Conservation (phyloP, 2,113 vertebrate species). For the Trematomus loennbergii region DNA sequence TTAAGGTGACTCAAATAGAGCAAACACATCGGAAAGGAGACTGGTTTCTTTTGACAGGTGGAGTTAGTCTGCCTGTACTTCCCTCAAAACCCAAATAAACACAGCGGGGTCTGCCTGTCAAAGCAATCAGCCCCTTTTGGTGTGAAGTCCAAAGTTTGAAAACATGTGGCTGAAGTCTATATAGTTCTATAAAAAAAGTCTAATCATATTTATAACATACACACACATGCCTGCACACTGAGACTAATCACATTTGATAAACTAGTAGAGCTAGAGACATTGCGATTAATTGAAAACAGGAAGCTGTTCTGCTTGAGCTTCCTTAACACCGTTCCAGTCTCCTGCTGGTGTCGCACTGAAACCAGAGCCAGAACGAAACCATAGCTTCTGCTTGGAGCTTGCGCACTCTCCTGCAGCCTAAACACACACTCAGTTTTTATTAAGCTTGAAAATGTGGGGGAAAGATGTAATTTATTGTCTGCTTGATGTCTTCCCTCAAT, state of each 20-base stretch:
- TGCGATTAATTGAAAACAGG: conserved; percentile 52
- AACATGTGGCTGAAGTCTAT: conserved; percentile 36
- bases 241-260: conserved; percentile 75
- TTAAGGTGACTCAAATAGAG: conserved; percentile 40
- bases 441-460: conserved; percentile 57
- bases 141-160: conserved; percentile 44
- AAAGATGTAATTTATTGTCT: conserved; percentile 49
- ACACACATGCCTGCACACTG: conserved; percentile 18
- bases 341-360: conserved; percentile 65
- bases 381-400: conserved; percentile 60
- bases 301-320: conserved; percentile 68
- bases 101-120: conserved; percentile 65
- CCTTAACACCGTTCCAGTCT: conserved; percentile 64
- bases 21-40: conserved; percentile 21
- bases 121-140: conserved; percentile 54
- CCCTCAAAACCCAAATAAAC: conserved; percentile 67
- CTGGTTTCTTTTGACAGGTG: conserved; percentile 72
- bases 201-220: conserved; percentile 72
- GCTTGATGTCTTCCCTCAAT: conserved; percentile 15
- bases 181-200: conserved; percentile 54
- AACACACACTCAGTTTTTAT: conserved; percentile 60
- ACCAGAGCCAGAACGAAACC: conserved; percentile 74
- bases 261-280: conserved; percentile 48
- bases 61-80: conserved; percentile 51
- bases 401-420: conserved; percentile 36